A percentile compares a stretch with the other conserved stretches of the same genome.
These are phyloP conservation scores for Macrobrachium nipponense DNA, from an alignment of 1,140 invertebrate species.

Conservation along the genomic window DNA sequence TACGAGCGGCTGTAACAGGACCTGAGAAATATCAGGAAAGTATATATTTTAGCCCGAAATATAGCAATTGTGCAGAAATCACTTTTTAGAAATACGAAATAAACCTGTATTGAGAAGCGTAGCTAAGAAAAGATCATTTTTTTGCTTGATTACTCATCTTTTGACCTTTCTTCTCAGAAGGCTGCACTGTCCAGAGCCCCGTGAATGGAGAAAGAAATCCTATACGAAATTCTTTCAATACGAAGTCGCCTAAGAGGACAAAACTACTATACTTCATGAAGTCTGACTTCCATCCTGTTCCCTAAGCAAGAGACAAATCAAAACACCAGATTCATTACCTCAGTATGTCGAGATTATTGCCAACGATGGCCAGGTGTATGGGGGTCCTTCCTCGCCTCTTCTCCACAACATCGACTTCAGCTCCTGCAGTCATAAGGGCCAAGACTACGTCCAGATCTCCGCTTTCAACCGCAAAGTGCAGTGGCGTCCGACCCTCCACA, in stretches of 20 bases:
- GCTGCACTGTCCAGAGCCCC: too few species aligned
- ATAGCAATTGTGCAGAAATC: too few species aligned
- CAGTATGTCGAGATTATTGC: conserved; percentile 23
- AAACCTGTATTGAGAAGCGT: too few species aligned
- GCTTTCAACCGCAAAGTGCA: conserved; percentile 40
- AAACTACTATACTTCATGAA: too few species aligned
- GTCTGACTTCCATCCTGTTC: too few species aligned
- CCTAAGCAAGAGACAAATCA: not conserved
- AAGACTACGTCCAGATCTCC: conserved; percentile 23
- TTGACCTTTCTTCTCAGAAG: too few species aligned
- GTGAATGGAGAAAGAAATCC: not conserved
- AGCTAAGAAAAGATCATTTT: not conserved
- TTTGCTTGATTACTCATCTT: too few species aligned
- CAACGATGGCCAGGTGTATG: conserved; percentile 30
- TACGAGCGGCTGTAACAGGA: conserved; percentile 24
- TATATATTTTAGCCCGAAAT: too few species aligned
- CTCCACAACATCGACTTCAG: conserved; percentile 17
- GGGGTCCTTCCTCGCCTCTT: conserved; percentile 25
- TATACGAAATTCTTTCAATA: not conserved
- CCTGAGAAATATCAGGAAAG: conserved; percentile 17
- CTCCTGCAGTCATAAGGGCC: conserved; percentile 10
- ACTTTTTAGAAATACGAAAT: not conserved
- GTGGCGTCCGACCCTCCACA: conserved; percentile 12
- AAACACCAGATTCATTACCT: not conserved
- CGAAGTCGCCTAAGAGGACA: not conserved